Conservation (phyloP, 2,888 invertebrate species). For the Stenotaenia linearis region DNA sequence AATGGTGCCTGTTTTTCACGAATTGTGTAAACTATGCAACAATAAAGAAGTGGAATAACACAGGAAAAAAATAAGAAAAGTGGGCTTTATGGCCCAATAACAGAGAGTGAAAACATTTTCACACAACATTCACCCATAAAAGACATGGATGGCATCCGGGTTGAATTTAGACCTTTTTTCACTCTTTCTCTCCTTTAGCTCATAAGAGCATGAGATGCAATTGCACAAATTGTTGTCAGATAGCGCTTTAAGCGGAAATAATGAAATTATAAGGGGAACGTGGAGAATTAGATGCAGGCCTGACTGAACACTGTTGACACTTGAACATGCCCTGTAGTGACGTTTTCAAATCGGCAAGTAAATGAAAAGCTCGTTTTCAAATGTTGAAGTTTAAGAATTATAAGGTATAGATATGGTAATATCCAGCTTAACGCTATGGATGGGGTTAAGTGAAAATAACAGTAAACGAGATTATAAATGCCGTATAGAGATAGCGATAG, state of each 20-base stretch:
- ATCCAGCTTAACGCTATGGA: too few species aligned
- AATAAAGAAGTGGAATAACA: neutral
- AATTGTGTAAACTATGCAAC: neutral
- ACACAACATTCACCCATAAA: constrained; percentile 4
- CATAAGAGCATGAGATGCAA: neutral
- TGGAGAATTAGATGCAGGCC: neutral
- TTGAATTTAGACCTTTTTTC: neutral
- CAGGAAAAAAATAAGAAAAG: neutral
- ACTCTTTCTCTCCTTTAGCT: neutral
- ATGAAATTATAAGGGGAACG: neutral
- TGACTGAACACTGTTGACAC: neutral
- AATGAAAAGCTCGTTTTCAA: neutral
- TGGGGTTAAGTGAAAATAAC: too few species aligned
- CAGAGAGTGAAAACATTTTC: neutral
- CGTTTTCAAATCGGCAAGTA: neutral
- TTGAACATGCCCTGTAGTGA: neutral
- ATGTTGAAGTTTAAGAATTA: too few species aligned
- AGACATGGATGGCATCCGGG: neutral
- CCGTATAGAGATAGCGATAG: too few species aligned
- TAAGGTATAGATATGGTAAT: too few species aligned
- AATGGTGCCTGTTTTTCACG: neutral
- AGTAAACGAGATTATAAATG: too few species aligned
- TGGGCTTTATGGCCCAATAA: neutral
- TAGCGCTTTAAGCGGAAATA: neutral
- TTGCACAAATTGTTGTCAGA: neutral